phyloP scores from a whole-genome alignment of 2,888 invertebrate species.

The Embidobia sp. region DNA sequence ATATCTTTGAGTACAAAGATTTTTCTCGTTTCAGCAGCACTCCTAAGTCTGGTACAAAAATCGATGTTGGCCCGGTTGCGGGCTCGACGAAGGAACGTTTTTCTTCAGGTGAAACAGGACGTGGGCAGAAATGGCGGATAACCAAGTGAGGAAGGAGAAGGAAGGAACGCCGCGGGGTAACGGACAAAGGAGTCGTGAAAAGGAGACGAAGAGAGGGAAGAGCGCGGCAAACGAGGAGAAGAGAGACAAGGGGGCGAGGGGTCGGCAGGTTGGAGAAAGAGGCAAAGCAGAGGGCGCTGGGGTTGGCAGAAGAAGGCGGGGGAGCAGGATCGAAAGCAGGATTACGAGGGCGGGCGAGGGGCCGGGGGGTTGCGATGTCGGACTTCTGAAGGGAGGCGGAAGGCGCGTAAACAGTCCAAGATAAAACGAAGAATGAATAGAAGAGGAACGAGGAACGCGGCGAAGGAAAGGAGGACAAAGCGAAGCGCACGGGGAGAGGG shows the following conservation, averaged over 20 bases:
- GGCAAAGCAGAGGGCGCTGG: conserved; percentile 46
- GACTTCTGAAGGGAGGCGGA: conserved; percentile 3
- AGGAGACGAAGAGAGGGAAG: conserved; percentile 40
- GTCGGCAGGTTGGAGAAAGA: conserved; percentile 38
- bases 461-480: conserved; percentile 76
- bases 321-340: conserved; percentile 52
- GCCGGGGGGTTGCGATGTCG: not conserved
- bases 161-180: conserved; percentile 55
- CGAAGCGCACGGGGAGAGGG: conserved; percentile 73
- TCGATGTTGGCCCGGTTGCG: conserved; percentile 66
- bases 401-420: conserved; percentile 43
- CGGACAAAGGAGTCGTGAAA: conserved; percentile 65
- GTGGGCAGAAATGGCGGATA: conserved; percentile 65
- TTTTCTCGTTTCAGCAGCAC: too few species aligned
- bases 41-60: conserved; percentile 59
- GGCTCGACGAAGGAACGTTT: conserved; percentile 27
- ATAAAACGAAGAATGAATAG: conserved; percentile 60
- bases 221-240: conserved; percentile 53
- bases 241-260: conserved; percentile 47
- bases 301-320: conserved; percentile 35
- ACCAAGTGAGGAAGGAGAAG: conserved; percentile 66
- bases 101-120: conserved; percentile 70
- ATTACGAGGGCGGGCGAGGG: conserved; percentile 27
- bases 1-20: too few species aligned
- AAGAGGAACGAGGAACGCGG: conserved; percentile 45